These are phyloP conservation scores for Macaria notata DNA, from an alignment of 2,888 invertebrate species.

Conservation along the genomic window DNA sequence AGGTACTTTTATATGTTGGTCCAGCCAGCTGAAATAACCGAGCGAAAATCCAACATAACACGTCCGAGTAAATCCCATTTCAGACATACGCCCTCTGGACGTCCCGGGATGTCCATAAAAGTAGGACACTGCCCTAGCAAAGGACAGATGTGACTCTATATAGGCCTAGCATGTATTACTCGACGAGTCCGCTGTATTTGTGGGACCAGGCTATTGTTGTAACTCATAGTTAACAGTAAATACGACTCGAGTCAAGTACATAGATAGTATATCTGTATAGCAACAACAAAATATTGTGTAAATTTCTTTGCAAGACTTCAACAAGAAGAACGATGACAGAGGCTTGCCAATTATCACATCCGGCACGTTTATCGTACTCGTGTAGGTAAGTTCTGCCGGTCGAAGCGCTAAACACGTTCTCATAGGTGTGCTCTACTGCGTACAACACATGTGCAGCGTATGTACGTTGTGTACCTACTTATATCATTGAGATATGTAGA, in stretches of 20 bases:
- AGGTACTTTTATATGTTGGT: background rate
- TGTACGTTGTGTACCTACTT: slow-evolving; percentile 2
- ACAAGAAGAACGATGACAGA: slow-evolving; percentile 22
- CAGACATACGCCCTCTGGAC: slow-evolving; percentile 14
- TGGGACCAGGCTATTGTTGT: slow-evolving; percentile 1
- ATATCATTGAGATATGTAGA: slow-evolving; percentile 8
- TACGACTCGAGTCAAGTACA: too few relatives aligned
- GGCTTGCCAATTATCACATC: slow-evolving; percentile 29
- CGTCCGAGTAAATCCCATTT: slow-evolving; percentile 16
- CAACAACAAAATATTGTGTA: too few relatives aligned
- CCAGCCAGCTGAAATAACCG: background rate
- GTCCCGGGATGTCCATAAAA: slow-evolving; percentile 17
- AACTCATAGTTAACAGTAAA: too few relatives aligned
- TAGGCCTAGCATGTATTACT: slow-evolving; percentile 16
- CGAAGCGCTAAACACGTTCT: too few relatives aligned
- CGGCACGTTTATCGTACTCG: slow-evolving; percentile 5
- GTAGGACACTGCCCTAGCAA: slow-evolving; percentile 15
- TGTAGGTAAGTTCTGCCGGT: too few relatives aligned
- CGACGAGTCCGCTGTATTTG: slow-evolving; percentile 12
- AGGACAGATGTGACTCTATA: slow-evolving; percentile 8
- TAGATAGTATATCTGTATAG: too few relatives aligned
- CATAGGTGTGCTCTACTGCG: too few relatives aligned
- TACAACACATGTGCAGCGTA: too few relatives aligned
- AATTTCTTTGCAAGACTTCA: too few relatives aligned
- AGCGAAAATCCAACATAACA: slow-evolving; percentile 4